Percentiles rank a stretch among this genome's conserved stretches.
These are phyloP conservation scores for Xylophagus ater DNA, from an alignment of 2,888 invertebrate species.

Conservation along the genomic window DNA sequence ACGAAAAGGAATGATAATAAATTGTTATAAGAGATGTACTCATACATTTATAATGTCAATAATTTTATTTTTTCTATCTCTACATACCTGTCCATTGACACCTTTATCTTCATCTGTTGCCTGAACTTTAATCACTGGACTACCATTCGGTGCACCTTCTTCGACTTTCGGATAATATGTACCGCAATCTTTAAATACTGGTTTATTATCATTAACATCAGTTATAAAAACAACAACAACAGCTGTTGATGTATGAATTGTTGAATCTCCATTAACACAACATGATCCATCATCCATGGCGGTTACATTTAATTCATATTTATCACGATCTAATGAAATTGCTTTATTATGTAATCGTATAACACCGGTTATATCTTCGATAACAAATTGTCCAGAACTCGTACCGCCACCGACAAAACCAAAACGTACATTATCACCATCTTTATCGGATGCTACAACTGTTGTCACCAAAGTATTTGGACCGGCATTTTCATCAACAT, in stretches of 20 bases:
- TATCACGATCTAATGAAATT: conserved; percentile 80
- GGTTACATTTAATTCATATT: conserved; percentile 92
- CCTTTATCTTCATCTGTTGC: conserved; percentile 95
- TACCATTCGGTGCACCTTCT: conserved; percentile 88
- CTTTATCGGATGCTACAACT: conserved; percentile 93
- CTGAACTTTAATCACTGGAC: conserved; percentile 85
- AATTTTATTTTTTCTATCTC: too few relatives aligned
- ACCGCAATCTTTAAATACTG: conserved; percentile 86
- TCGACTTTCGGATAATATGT: conserved; percentile 90
- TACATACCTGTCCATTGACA: conserved; percentile 69
- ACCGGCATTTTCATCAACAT: conserved; percentile 91
- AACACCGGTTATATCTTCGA: conserved; percentile 90
- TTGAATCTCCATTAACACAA: conserved; percentile 78
- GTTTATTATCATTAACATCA: conserved; percentile 95
- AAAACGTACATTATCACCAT: conserved; percentile 91
- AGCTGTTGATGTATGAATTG: conserved; percentile 86
- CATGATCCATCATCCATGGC: conserved; percentile 97
- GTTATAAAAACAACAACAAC: conserved; percentile 94
- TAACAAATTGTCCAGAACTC: conserved; percentile 85
- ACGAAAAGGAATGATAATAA: too few relatives aligned
- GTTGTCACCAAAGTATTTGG: conserved; percentile 92
- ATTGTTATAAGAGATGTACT: too few relatives aligned
- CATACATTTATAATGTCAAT: too few relatives aligned
- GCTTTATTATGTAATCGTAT: conserved; percentile 79
- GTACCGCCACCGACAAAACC: conserved; percentile 85